Evolutionary conservation across 2,113 vertebrate species (phyloP).

Genomic region (Heterochromis multidens): DNA sequence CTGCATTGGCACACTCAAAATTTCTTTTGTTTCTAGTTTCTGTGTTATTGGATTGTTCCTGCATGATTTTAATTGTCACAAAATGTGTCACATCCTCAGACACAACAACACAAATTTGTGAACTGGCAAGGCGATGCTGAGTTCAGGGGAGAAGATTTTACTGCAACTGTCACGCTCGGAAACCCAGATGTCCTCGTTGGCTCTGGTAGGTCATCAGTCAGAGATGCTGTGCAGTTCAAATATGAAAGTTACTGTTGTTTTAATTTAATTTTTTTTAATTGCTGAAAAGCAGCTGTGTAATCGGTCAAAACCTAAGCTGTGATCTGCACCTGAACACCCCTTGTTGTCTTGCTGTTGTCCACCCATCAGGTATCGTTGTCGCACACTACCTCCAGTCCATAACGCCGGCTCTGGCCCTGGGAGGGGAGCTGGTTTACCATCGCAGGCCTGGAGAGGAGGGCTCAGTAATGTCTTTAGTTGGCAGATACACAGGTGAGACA

Average conservation of each 20-base stretch:
- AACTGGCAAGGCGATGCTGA: slow-evolving; percentile 89
- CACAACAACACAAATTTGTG: slow-evolving; percentile 87
- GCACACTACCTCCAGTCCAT: slow-evolving; percentile 87
- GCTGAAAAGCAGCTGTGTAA: not conserved
- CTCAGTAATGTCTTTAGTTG: slow-evolving; percentile 81
- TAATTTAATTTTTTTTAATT: not conserved
- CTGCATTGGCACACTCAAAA: not conserved
- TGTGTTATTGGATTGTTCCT: not conserved
- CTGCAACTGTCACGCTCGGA: slow-evolving; percentile 81
- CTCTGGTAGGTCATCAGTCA: slow-evolving; percentile 73
- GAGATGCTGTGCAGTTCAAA: not conserved
- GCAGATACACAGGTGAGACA: slow-evolving; percentile 80
- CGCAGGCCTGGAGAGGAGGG: slow-evolving; percentile 84
- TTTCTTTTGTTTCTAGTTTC: not conserved
- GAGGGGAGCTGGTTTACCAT: slow-evolving; percentile 87
- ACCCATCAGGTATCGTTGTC: slow-evolving; percentile 77
- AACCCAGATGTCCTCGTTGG: slow-evolving; percentile 86
- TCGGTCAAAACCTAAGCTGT: not conserved
- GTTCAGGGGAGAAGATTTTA: slow-evolving; percentile 83
- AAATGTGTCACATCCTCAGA: slow-evolving; percentile 61
- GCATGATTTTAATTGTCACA: not conserved
- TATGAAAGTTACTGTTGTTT: too few species aligned
- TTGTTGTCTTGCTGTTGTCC: not conserved
- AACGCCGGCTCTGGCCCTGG: slow-evolving; percentile 81
- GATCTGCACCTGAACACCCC: rapidly evolving